These are phyloP conservation scores for Steinernema hermaphroditum DNA, from an alignment of 2,888 invertebrate genomes.

Conservation along the genomic window DNA sequence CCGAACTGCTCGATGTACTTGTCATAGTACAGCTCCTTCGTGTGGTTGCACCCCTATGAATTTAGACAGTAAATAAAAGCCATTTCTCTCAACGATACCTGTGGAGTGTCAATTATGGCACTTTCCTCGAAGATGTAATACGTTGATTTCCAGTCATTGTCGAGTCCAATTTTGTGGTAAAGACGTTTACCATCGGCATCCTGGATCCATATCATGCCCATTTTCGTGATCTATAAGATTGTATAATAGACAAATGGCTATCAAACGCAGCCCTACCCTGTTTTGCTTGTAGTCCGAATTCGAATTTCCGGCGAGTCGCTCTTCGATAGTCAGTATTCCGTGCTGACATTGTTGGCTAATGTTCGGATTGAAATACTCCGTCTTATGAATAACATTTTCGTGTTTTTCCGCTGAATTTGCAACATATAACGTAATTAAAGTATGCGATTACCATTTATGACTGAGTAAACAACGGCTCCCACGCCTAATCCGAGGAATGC, in stretches of 20 bases:
- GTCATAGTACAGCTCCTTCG: background rate
- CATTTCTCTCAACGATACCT: no score
- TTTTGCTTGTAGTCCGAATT: background rate
- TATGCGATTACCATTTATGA: conserved; percentile 4
- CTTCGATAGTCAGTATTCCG: background rate
- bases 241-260: background rate
- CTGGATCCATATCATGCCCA: conserved; percentile 1
- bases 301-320: background rate
- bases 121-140: background rate
- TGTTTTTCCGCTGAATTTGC: background rate
- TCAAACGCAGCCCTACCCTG: background rate
- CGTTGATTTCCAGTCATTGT: background rate
- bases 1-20: background rate
- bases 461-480: conserved; percentile 14
- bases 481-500: conserved; percentile 4
- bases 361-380: conserved; percentile 19
- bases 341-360: conserved; percentile 9
- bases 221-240: background rate
- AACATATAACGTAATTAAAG: background rate
- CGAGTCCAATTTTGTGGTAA: background rate
- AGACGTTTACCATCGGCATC: background rate
- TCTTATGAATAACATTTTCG: background rate
- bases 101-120: background rate
- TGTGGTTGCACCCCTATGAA: conserved; percentile 3
- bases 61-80: background rate